phyloP scores from a whole-genome alignment of 35 echinoderm and acorn worm genomes.

The Heliocidaris tuberculata region DNA sequence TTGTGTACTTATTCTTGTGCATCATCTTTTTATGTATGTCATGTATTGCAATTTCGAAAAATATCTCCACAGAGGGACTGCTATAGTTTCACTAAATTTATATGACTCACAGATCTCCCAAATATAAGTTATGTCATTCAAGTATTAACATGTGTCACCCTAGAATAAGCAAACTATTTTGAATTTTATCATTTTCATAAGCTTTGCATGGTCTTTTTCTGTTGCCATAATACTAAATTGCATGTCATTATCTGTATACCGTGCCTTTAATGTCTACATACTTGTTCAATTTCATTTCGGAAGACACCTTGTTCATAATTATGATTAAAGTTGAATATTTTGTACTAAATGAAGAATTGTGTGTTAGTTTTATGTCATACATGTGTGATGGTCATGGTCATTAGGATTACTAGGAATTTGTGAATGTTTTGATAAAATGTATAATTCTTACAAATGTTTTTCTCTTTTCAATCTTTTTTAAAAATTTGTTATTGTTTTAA shows the following conservation, averaged over 20 bases:
- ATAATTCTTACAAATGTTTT: too few species aligned
- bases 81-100: too few species aligned
- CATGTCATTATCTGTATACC: background rate
- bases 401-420: background rate
- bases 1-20: too few species aligned
- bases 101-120: too few species aligned
- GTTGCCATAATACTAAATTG: background rate
- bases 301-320: slow-evolving; percentile 15
- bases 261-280: background rate
- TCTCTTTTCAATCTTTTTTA: background rate
- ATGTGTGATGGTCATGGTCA: too few species aligned
- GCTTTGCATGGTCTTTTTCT: background rate
- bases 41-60: too few species aligned
- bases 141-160: too few species aligned
- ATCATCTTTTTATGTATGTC: too few species aligned
- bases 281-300: background rate
- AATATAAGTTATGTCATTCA: too few species aligned
- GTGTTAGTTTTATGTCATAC: background rate
- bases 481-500: too few species aligned
- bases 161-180: too few species aligned
- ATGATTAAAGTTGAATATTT: slow-evolving; percentile 49
- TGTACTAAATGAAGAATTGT: background rate
- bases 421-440: background rate
- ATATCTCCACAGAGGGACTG: too few species aligned
- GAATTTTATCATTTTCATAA: background rate